Evolutionary conservation across 2,113 vertebrate genomes (phyloP), one percentile per base, ranked within the genome.

Genomic region (Percopsis transmontana): DNA sequence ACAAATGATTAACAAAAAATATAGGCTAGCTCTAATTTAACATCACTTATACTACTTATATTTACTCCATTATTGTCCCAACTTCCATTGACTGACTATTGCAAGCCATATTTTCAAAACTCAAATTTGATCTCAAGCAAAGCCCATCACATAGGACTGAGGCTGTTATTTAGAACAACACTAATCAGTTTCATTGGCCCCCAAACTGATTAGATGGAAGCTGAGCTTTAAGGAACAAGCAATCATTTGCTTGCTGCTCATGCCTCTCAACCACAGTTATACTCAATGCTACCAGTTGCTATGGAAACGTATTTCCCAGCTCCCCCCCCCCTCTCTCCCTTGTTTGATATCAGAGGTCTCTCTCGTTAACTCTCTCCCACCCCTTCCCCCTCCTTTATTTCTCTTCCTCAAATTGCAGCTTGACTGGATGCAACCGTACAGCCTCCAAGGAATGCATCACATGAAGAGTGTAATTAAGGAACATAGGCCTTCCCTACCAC

Each of bases 221-320:
- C 38, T 57, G 63, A 66, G 76, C 77, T 81, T 79, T 71, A 81
- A 79, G 63, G 62, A 81, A 79, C 70, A 70, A 73, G 75, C 52
- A 42, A 68, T 71, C 63, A 82, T 89, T 85, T 86, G 84, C 71
- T 86, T 89, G 87, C 88, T 60, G 72, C 73, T 89, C 85, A 85
- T 84, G 87, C 68, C 73, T 86, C 81, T 88, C 80, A 79, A 81
- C 81, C 83, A 66, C 68, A 83, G 84, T 87, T 87, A 85, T 68
- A 86, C 82, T 89, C 74, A 77, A 76, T 82, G 74, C 81, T 74
- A 83, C 74, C 76, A 81, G 89, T 91, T 91, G 78, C 88, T 74
- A 91, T 91, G 84, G 89, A 85, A 88, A 91, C 87, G 23, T 78
- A 64, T 81, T 87, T 83, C 71, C 77, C 76, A 47, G 50, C 77